Percentiles rank a stretch among this genome's conserved stretches.
Evolutionary conservation across 2,113 vertebrate genomes (phyloP).

Genomic region (Physeter macrocephalus): DNA sequence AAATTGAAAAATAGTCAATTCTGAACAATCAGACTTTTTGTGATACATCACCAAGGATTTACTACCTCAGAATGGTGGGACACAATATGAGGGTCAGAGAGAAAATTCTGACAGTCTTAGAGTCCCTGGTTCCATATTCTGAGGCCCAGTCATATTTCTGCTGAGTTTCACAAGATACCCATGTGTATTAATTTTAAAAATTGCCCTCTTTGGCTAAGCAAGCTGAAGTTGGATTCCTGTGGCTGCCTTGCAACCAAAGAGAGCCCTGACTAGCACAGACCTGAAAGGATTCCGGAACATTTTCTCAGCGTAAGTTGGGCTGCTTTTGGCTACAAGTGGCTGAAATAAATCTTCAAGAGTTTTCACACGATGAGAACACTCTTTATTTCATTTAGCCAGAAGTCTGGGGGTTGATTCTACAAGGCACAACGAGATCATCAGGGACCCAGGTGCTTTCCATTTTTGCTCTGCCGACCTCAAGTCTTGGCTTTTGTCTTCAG

Average conservation of each 20-base stretch:
- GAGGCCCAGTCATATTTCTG: not conserved
- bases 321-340: not conserved
- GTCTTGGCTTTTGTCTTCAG: not conserved
- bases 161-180: not conserved
- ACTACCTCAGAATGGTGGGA: not conserved
- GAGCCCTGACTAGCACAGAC: not conserved
- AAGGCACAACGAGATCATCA: not conserved
- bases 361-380: not conserved
- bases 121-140: not conserved
- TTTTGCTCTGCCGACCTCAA: not conserved
- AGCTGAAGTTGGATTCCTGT: not conserved
- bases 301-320: not conserved
- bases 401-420: not conserved
- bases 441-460: not conserved
- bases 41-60: not conserved
- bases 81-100: not conserved
- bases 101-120: not conserved
- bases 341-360: not conserved
- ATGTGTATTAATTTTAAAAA: not conserved
- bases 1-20: not conserved
- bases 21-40: not conserved
- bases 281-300: not conserved
- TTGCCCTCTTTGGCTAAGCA: not conserved
- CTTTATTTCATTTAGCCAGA: not conserved
- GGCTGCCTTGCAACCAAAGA: not conserved